These are phyloP conservation scores for Montifringilla adamsi DNA, from an alignment of 2,113 vertebrate genomes.

Conservation along the genomic window DNA sequence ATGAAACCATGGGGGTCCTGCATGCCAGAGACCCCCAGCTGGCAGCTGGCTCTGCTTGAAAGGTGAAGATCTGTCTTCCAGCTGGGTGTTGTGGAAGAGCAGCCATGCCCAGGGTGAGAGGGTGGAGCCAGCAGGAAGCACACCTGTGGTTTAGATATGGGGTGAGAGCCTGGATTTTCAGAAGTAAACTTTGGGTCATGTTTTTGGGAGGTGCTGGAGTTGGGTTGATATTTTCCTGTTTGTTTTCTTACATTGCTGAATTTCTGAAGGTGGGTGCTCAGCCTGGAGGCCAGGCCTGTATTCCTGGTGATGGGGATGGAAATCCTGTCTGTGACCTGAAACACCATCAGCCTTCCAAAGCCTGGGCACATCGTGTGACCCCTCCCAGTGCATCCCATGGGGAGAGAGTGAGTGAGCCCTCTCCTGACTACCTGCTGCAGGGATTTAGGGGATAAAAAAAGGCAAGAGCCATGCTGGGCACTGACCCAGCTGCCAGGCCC, in stretches of 20 bases:
- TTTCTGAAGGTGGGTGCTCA: background rate
- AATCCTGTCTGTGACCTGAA: background rate
- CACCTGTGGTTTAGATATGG: fast-evolving
- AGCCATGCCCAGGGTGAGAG: fast-evolving
- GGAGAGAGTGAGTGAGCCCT: fast-evolving
- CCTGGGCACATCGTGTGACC: background rate
- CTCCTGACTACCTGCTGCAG: background rate
- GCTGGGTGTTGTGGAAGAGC: background rate
- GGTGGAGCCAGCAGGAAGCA: background rate
- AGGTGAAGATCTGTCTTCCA: background rate
- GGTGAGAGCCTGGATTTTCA: background rate
- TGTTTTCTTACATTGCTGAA: background rate
- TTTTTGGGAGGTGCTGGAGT: background rate
- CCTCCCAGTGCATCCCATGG: background rate
- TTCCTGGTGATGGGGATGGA: background rate
- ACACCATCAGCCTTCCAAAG: background rate
- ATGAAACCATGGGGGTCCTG: background rate
- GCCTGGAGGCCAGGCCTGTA: background rate
- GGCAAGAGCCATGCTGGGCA: background rate
- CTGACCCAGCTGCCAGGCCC: background rate
- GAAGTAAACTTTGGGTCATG: background rate
- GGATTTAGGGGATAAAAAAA: background rate
- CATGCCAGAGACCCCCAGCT: background rate
- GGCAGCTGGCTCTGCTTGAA: background rate
- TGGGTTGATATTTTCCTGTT: background rate